Base-by-base conservation (phyloP, 1,140 invertebrate genomes). In the Drosophila elegans region DNA sequence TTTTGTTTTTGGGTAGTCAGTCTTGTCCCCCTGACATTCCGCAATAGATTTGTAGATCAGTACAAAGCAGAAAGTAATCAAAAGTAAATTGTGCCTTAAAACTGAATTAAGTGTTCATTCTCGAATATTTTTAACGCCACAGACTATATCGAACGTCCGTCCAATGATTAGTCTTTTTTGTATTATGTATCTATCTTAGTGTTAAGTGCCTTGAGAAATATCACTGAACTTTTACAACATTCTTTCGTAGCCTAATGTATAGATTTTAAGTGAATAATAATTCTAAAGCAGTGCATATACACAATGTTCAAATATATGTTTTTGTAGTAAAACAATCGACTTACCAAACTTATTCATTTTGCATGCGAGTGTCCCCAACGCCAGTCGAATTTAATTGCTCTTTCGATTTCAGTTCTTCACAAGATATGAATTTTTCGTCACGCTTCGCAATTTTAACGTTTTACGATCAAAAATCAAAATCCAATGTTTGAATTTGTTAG, bases 261-360 rank as follows among this genome's bases (percentile, higher is more conserved):
- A 85, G 74, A 68, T 45, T 10, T 66, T 85, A 85, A 80, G 78
- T 69, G 39, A 27, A 34, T 44, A 32, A 5, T 12, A 45, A 76
- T 3, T 51, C 11, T 12, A 51, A 57, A 57, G 27, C 7, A 61
- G n/a, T 63, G 36, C 46, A 77, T 77, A 49, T 68, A 73, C 27
- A 32, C 29, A 56, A 42, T 59, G 49, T 76, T 61, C 38, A 56
- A 80, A 72, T 72, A 75, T 73, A 62, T 55, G 38, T 45, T 60
- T 36, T 55, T 48, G 16, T 67, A 41, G 44, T 42, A 34, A 59
- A 59, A 25, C 0, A 16, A 36, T 29, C 2, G 6, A 74, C 84
- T 88, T 68, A 88, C 84, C 84, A 61, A 89, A 89, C 38, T 84
- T 89, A 74, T 88, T 89, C 84, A 88, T 88, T 27, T 74, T 89